phyloP scores from a whole-genome alignment of 37 sponge, comb jelly and placozoan species.

The Agelas oroides region DNA sequence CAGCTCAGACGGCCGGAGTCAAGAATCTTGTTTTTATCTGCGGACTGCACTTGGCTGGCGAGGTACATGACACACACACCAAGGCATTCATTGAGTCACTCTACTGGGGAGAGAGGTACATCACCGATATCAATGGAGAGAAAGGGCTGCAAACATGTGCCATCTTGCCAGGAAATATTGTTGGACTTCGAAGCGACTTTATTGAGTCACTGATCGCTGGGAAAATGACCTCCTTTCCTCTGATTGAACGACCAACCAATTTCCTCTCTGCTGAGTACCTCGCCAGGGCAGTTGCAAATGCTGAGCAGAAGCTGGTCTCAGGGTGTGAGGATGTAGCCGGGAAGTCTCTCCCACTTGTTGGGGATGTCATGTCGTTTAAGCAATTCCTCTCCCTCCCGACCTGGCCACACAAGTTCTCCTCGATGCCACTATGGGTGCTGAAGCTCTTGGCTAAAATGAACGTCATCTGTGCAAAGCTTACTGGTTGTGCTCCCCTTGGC shows the following conservation, averaged over 20 bases:
- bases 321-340: conserved; percentile 36
- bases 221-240: conserved; percentile 40
- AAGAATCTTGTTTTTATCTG: conserved; percentile 57
- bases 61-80: not conserved
- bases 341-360: conserved; percentile 42
- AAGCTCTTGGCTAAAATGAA: conserved; percentile 40
- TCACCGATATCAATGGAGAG: conserved; percentile 36
- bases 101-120: not conserved
- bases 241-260: not conserved
- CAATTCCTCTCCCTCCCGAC: conserved; percentile 46
- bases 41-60: not conserved
- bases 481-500: conserved; percentile 74
- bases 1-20: conserved; percentile 59
- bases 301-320: conserved; percentile 48
- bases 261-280: conserved; percentile 57
- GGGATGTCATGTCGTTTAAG: conserved; percentile 54
- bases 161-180: conserved; percentile 36
- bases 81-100: conserved; percentile 42
- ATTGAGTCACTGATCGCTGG: conserved; percentile 39
- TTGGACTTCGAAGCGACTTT: conserved; percentile 50
- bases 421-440: conserved; percentile 16
- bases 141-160: conserved; percentile 66
- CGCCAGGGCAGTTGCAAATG: conserved; percentile 32
- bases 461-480: conserved; percentile 34
- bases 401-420: conserved; percentile 58